These are phyloP conservation scores for Cerceris rybyensis DNA, from an alignment of 2,888 invertebrate genomes.

Conservation along the genomic window DNA sequence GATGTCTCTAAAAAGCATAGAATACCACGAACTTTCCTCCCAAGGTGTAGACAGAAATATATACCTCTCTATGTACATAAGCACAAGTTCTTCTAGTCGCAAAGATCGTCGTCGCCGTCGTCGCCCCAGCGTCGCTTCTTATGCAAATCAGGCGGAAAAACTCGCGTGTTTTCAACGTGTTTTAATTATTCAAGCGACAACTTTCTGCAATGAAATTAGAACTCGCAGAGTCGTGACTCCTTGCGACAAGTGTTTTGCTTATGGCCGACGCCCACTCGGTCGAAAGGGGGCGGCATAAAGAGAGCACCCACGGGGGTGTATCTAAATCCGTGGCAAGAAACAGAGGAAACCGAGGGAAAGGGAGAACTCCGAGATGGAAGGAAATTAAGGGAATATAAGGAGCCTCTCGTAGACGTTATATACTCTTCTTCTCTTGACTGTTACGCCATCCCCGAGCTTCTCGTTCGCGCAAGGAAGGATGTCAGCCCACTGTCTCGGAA, in stretches of 20 bases:
- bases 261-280: slow-evolving; percentile 65
- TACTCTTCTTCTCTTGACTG: slow-evolving; percentile 22
- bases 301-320: slow-evolving; percentile 43
- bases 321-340: slow-evolving; percentile 49
- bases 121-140: slow-evolving; percentile 64
- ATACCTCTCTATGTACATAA: slow-evolving; percentile 1
- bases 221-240: slow-evolving; percentile 74
- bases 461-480: slow-evolving; percentile 47
- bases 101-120: slow-evolving; percentile 14
- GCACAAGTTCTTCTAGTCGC: slow-evolving; percentile 1
- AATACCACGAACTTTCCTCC: too few species aligned
- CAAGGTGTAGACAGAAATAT: background rate
- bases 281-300: slow-evolving; percentile 49
- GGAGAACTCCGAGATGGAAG: slow-evolving; percentile 29
- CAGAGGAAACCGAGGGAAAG: slow-evolving; percentile 21
- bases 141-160: slow-evolving; percentile 77
- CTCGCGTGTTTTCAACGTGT: slow-evolving; percentile 75
- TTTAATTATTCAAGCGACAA: slow-evolving; percentile 81
- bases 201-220: slow-evolving; percentile 80
- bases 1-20: too few species aligned
- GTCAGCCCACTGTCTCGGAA: slow-evolving; percentile 57
- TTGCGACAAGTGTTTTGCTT: slow-evolving; percentile 78
- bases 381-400: slow-evolving; percentile 63
- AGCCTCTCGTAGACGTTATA: slow-evolving; percentile 39
- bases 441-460: slow-evolving; percentile 30